Conservation (phyloP, 2,888 invertebrate species). For the Sphaeridia pumilis region DNA sequence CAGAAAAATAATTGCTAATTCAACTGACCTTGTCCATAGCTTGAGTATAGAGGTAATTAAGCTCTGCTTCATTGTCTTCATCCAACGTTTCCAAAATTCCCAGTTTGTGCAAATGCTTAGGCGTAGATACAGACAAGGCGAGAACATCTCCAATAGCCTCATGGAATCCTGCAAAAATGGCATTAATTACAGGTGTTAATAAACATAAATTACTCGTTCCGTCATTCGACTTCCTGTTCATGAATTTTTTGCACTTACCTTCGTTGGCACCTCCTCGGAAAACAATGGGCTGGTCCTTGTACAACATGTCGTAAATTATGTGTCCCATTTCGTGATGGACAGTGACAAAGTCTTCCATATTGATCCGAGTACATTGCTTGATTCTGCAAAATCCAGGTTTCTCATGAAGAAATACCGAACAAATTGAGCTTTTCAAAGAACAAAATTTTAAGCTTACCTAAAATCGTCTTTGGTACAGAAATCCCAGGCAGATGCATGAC, state of each 20-base stretch:
- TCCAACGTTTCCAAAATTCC: slow-evolving; percentile 48
- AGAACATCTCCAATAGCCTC: slow-evolving; percentile 50
- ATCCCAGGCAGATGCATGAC: slow-evolving; percentile 68
- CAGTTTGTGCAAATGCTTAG: slow-evolving; percentile 55
- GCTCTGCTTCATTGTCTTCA: slow-evolving; percentile 46
- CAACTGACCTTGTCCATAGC: slow-evolving; percentile 55
- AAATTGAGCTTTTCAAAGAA: not conserved
- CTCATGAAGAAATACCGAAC: not conserved
- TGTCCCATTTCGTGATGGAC: slow-evolving; percentile 74
- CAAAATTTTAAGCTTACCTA: slow-evolving; percentile 45
- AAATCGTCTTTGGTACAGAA: slow-evolving; percentile 72
- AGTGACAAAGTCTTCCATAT: slow-evolving; percentile 60
- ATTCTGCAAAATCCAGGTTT: slow-evolving; percentile 47
- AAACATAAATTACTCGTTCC: too few relatives aligned
- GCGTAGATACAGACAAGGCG: slow-evolving; percentile 61
- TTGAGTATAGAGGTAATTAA: slow-evolving; percentile 66
- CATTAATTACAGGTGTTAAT: too few relatives aligned
- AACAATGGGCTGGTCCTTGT: slow-evolving; percentile 57
- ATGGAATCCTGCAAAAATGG: slow-evolving; percentile 42
- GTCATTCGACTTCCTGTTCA: not conserved
- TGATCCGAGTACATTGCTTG: slow-evolving; percentile 68
- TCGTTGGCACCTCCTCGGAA: slow-evolving; percentile 70
- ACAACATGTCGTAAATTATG: slow-evolving; percentile 62
- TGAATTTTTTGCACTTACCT: slow-evolving; percentile 43
- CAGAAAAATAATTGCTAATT: too few relatives aligned